These are phyloP conservation scores for Polyploca ridens DNA, from an alignment of 2,888 invertebrate genomes.

Conservation along the genomic window DNA sequence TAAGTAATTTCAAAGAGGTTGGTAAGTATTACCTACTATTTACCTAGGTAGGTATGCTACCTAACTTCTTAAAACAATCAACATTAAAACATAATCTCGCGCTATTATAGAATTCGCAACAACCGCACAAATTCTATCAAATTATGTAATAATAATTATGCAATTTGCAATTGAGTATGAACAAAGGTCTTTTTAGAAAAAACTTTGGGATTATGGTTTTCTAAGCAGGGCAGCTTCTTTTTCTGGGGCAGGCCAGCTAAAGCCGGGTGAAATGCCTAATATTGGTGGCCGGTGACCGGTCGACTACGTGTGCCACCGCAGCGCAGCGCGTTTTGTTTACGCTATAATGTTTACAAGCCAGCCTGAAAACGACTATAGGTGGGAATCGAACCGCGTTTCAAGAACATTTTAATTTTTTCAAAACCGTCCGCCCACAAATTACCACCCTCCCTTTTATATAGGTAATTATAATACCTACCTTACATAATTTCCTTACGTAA, in stretches of 20 bases:
- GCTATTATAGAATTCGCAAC: not conserved
- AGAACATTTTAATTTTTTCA: not conserved
- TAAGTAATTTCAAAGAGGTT: not conserved
- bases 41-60: not conserved
- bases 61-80: not conserved
- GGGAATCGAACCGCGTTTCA: not conserved
- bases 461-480: not conserved
- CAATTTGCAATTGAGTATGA: slow-evolving; percentile 4
- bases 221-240: not conserved
- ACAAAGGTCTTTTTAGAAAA: not conserved
- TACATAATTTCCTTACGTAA: slow-evolving; percentile 8
- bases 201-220: not conserved
- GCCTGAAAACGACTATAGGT: not conserved
- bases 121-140: not conserved
- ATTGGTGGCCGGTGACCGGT: not conserved
- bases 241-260: not conserved
- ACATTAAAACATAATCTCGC: not conserved
- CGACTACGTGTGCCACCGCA: not conserved
- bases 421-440: not conserved
- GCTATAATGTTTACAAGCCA: not conserved
- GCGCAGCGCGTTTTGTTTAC: slow-evolving; percentile 2
- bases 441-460: not conserved
- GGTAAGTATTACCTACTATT: not conserved
- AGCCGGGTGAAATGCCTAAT: not conserved
- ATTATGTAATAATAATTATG: slow-evolving; percentile 1